Percentiles rank a stretch among this genome's conserved stretches.
Conservation (phyloP, 2,797 vertebrate species). For the Hyperoplus immaculatus region DNA sequence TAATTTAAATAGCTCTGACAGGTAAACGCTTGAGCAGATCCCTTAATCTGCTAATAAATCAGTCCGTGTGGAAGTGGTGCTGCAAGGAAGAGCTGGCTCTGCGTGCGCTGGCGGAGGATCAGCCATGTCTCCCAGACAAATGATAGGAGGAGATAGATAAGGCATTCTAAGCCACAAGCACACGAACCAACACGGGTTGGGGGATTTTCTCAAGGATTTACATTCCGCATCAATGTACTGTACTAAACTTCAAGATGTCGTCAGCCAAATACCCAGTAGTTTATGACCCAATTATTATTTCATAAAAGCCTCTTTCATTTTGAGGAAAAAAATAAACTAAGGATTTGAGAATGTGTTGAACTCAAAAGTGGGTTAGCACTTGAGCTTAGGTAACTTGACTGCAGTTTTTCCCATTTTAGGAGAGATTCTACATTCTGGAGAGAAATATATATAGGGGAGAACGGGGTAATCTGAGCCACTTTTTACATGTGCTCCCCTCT, state of each 20-base stretch:
- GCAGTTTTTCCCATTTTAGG: background rate
- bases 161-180: conserved; percentile 19
- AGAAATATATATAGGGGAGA: background rate
- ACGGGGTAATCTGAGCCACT: no score
- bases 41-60: conserved; percentile 88
- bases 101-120: conserved; percentile 31
- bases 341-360: conserved; percentile 11
- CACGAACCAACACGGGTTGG: background rate
- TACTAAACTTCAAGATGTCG: conserved; percentile 5
- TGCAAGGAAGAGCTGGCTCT: conserved; percentile 22
- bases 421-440: background rate
- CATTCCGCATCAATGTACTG: background rate
- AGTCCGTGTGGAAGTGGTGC: conserved; percentile 45
- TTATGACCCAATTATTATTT: conserved; percentile 43
- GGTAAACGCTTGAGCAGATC: conserved; percentile 85
- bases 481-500: no score
- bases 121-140: conserved; percentile 50
- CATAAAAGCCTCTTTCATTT: conserved; percentile 15
- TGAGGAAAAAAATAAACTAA: background rate
- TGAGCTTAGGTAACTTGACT: no score
- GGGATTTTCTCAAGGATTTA: conserved; percentile 51
- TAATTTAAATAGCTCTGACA: conserved; percentile 85
- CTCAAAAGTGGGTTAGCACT: background rate
- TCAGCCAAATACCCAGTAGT: conserved; percentile 30
- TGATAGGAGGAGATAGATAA: conserved; percentile 32